Evolutionary conservation across 2,888 invertebrate species (phyloP).

Genomic region (Petrolisthes manimaculis): DNA sequence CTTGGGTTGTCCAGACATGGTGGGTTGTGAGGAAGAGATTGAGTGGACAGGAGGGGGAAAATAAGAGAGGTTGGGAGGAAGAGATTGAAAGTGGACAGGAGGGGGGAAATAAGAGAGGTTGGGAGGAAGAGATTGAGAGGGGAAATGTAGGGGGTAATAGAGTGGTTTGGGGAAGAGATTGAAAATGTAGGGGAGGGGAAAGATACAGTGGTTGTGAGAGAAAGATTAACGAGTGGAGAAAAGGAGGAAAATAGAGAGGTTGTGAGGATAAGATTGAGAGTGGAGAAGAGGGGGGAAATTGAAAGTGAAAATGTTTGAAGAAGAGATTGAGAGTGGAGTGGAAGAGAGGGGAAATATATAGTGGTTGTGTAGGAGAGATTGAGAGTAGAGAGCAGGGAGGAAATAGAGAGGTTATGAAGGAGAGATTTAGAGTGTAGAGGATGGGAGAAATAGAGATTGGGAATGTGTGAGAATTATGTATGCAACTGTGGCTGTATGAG

Average conservation of each 20-base stretch:
- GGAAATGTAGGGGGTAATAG: background rate
- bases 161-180: background rate
- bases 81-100: background rate
- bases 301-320: background rate
- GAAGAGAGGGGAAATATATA: background rate
- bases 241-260: background rate
- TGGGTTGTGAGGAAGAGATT: slow-evolving; percentile 69
- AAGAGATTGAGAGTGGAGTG: background rate
- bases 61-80: background rate
- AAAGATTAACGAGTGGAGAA: background rate
- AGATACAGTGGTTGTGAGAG: background rate
- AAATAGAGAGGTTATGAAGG: background rate
- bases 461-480: background rate
- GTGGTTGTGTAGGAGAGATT: background rate
- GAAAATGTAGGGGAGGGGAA: background rate
- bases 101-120: background rate
- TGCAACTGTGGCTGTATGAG: background rate
- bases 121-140: background rate
- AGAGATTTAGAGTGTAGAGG: background rate
- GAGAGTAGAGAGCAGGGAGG: background rate
- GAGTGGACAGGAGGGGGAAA: slow-evolving; percentile 1
- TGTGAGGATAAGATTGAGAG: background rate
- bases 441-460: background rate
- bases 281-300: background rate
- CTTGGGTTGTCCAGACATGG: slow-evolving; percentile 82